Conservation (phyloP, 2,797 vertebrate species). For the Nannoperca obscura region DNA sequence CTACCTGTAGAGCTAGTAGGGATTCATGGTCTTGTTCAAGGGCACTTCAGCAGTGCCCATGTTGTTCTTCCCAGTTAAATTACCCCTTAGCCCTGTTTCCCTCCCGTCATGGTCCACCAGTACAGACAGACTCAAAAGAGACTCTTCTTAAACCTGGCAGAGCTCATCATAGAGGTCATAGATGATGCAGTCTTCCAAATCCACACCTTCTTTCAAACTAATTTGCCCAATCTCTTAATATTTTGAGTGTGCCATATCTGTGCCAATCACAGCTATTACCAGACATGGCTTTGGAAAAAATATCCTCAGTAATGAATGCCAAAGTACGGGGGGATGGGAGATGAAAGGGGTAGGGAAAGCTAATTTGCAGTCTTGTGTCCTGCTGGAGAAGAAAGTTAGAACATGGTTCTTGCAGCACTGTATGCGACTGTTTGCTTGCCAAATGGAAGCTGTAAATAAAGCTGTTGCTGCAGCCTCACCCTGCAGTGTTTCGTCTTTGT, state of each 20-base stretch:
- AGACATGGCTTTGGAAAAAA: slow-evolving; percentile 77
- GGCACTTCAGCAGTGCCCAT: background rate
- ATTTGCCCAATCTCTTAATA: slow-evolving; percentile 13
- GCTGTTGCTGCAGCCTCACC: slow-evolving; percentile 18
- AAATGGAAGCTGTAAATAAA: slow-evolving; percentile 54
- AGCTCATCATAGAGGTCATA: slow-evolving; percentile 17
- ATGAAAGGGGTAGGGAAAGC: slow-evolving; percentile 13
- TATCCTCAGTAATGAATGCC: slow-evolving; percentile 72
- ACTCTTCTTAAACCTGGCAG: background rate
- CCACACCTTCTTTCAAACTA: slow-evolving; percentile 21
- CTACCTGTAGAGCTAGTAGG: background rate
- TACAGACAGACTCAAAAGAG: background rate
- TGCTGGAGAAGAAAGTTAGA: slow-evolving; percentile 46
- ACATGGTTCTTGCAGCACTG: slow-evolving; percentile 26
- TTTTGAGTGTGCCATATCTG: slow-evolving; percentile 24
- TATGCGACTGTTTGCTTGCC: slow-evolving; percentile 51
- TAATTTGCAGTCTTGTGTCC: slow-evolving; percentile 60
- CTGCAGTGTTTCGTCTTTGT: slow-evolving; percentile 22
- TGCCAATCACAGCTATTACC: slow-evolving; percentile 79
- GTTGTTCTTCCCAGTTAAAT: background rate
- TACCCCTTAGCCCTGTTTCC: background rate
- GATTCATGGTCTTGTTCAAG: slow-evolving; percentile 11
- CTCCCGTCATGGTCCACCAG: slow-evolving; percentile 6
- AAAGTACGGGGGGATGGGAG: slow-evolving; percentile 42
- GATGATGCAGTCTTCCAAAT: slow-evolving; percentile 21